A percentile compares a stretch with the other conserved stretches of the same genome.
phyloP scores from a whole-genome alignment of 2,797 vertebrate species.

The Poecilia velifera region DNA sequence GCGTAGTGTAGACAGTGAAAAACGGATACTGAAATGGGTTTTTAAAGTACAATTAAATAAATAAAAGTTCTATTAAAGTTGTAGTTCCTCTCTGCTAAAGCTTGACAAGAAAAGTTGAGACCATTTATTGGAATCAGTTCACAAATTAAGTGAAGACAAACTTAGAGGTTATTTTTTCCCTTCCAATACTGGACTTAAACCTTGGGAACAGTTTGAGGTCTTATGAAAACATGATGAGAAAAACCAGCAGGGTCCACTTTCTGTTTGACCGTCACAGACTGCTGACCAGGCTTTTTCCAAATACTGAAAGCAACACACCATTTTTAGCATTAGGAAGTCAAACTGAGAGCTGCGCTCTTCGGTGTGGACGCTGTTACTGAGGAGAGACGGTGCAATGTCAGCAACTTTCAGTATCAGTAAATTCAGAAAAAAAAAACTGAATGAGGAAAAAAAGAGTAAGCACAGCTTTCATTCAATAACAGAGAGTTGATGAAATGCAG shows the following conservation, averaged over 20 bases:
- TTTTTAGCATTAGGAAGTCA: background rate
- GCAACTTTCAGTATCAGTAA: background rate
- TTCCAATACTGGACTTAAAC: background rate
- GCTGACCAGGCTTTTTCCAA: background rate
- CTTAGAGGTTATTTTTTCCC: background rate
- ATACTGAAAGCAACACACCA: background rate
- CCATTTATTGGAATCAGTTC: background rate
- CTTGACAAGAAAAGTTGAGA: background rate
- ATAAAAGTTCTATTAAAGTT: background rate
- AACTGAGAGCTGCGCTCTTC: background rate
- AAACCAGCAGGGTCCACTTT: background rate
- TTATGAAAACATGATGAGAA: background rate
- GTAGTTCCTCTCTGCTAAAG: background rate
- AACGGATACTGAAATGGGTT: background rate
- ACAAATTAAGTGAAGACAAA: background rate
- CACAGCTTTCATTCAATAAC: background rate
- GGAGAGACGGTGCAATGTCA: background rate
- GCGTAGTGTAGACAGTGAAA: background rate
- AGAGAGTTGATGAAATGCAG: background rate
- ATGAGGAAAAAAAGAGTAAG: background rate
- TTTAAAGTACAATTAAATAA: background rate
- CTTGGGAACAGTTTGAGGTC: background rate
- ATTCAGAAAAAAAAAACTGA: background rate
- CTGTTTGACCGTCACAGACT: background rate
- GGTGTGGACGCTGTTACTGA: background rate